These are phyloP conservation scores for Chironomus tepperi DNA, from an alignment of 1,140 invertebrate genomes.

Conservation along the genomic window DNA sequence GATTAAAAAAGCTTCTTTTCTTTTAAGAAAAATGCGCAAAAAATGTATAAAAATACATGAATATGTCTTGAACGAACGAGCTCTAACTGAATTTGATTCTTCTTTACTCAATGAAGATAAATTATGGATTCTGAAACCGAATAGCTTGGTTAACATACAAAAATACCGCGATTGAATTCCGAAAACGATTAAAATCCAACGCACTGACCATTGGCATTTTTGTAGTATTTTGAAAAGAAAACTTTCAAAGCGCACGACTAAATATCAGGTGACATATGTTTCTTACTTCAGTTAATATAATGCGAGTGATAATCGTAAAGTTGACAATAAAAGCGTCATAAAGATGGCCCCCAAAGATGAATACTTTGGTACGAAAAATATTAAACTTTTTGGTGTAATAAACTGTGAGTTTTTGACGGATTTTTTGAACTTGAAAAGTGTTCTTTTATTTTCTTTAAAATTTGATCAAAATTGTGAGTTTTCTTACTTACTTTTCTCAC, in stretches of 20 bases:
- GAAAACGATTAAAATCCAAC: constrained; percentile 14
- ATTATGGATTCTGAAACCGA: constrained; percentile 5
- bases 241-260: background rate
- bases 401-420: background rate
- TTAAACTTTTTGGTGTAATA: background rate
- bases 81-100: background rate
- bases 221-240: background rate
- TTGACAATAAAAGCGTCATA: constrained; percentile 3
- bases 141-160: background rate
- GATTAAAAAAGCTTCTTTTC: too few relatives aligned
- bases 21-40: too few relatives aligned
- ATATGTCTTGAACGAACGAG: too few relatives aligned
- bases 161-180: background rate
- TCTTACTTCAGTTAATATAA: constrained; percentile 5
- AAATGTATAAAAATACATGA: too few relatives aligned
- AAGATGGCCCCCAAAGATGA: background rate
- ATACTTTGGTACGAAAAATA: background rate
- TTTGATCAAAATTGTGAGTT: too few relatives aligned
- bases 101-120: background rate
- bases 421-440: background rate
- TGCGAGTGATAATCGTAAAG: constrained; percentile 8
- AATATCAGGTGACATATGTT: constrained; percentile 18
- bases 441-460: too few relatives aligned
- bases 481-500: too few relatives aligned
- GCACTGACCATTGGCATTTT: background rate